A percentile compares a stretch with the other conserved stretches of the same genome.
phyloP scores from a whole-genome alignment of 2,888 invertebrate genomes.

The Celastrina argiolus region DNA sequence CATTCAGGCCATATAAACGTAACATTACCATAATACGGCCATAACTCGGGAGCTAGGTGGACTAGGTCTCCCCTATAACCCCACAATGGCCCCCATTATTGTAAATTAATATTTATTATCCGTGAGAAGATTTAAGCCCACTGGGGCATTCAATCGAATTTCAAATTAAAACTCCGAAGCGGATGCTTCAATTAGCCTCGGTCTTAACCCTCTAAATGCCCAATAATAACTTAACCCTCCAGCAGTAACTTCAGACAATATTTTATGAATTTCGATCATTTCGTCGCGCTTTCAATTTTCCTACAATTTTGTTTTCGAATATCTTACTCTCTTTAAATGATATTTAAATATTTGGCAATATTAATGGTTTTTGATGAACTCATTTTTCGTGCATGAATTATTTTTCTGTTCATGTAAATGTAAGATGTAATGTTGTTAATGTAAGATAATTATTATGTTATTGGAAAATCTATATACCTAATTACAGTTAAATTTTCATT shows the following conservation, averaged over 20 bases:
- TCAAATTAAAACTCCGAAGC: slow-evolving; percentile 28
- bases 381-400: too few species aligned
- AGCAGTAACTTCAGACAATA: background rate
- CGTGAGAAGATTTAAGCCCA: slow-evolving; percentile 26
- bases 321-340: too few species aligned
- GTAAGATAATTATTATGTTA: too few species aligned
- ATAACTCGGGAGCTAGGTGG: background rate
- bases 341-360: too few species aligned
- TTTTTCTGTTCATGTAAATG: too few species aligned
- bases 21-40: background rate
- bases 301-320: background rate
- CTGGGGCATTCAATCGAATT: slow-evolving; percentile 26
- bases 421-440: too few species aligned
- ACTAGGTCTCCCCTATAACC: background rate
- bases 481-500: too few species aligned
- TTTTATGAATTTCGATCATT: background rate
- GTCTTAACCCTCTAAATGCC: background rate
- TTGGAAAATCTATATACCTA: too few species aligned
- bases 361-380: too few species aligned
- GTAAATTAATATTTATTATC: slow-evolving; percentile 17
- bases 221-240: slow-evolving; percentile 6
- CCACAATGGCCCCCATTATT: background rate
- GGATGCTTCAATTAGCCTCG: slow-evolving; percentile 19
- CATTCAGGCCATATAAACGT: background rate
- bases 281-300: background rate